These are phyloP conservation scores for Champsocephalus esox DNA, from an alignment of 2,797 vertebrate genomes.

Conservation along the genomic window DNA sequence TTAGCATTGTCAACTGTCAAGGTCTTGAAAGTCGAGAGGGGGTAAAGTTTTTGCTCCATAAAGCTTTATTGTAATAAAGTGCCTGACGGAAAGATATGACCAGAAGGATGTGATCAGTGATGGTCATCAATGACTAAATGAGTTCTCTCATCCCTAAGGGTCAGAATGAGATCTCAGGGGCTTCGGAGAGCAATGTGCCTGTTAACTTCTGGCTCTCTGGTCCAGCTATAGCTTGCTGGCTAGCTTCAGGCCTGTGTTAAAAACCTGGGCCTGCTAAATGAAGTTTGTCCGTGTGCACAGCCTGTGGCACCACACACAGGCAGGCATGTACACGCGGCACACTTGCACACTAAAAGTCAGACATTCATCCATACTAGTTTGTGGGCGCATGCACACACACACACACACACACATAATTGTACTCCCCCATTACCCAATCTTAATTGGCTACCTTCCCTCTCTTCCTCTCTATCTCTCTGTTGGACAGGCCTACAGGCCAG, in stretches of 20 bases:
- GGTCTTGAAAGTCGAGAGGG: slow-evolving; percentile 69
- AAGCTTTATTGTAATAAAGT: slow-evolving; percentile 80
- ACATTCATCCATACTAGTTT: slow-evolving; percentile 21
- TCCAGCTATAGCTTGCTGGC: slow-evolving; percentile 71
- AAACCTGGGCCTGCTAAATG: slow-evolving; percentile 81
- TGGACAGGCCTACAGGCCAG: slow-evolving; percentile 76
- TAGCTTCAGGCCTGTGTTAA: slow-evolving; percentile 80
- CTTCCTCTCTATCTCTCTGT: slow-evolving; percentile 63
- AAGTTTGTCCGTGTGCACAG: slow-evolving; percentile 80
- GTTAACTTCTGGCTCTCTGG: slow-evolving; percentile 78
- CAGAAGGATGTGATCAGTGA: slow-evolving; percentile 77
- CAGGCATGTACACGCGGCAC: slow-evolving; percentile 56
- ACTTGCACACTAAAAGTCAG: slow-evolving; percentile 64
- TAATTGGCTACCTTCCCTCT: slow-evolving; percentile 82
- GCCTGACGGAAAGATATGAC: slow-evolving; percentile 75
- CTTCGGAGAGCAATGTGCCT: slow-evolving; percentile 69
- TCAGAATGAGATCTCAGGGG: slow-evolving; percentile 65
- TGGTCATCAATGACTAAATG: slow-evolving; percentile 83
- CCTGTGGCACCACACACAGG: slow-evolving; percentile 75
- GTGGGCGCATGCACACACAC: not conserved
- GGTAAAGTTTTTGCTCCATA: slow-evolving; percentile 65
- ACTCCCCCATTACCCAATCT: slow-evolving; percentile 82
- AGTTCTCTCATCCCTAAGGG: slow-evolving; percentile 72
- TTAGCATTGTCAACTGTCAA: slow-evolving; percentile 63
- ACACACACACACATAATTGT: slow-evolving; percentile 32